A percentile compares a stretch with the other conserved stretches of the same genome.
Evolutionary conservation across 92 coral and sea anemone genomes (phyloP).

Genomic region (Heteractis magnifica): DNA sequence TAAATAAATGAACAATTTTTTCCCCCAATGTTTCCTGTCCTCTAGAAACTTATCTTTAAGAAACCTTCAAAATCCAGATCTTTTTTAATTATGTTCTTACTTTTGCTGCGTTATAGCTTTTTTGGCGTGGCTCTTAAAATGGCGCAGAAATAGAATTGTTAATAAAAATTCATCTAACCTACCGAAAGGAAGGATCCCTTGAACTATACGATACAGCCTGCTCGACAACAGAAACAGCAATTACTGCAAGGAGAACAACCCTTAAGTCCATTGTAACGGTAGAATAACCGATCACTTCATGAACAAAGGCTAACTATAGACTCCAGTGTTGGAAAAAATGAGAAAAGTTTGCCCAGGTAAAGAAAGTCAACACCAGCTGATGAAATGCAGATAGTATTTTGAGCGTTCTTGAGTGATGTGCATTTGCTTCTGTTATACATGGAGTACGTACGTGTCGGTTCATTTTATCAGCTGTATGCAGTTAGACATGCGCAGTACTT

Average conservation of each 20-base stretch:
- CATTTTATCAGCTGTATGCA: too few relatives aligned
- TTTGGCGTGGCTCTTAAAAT: background rate
- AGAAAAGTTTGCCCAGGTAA: background rate
- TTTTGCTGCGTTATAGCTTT: too few relatives aligned
- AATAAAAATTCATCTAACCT: background rate
- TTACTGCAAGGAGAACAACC: background rate
- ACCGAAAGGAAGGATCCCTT: background rate
- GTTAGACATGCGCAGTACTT: too few relatives aligned
- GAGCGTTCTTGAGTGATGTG: too few relatives aligned
- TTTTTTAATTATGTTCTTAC: too few relatives aligned
- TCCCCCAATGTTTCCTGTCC: too few relatives aligned
- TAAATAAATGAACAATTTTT: background rate
- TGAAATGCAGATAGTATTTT: background rate
- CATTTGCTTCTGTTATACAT: too few relatives aligned
- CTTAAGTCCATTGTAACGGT: background rate
- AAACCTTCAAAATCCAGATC: too few relatives aligned
- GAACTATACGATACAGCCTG: background rate
- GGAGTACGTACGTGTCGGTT: too few relatives aligned
- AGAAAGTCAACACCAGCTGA: background rate
- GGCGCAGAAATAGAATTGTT: background rate
- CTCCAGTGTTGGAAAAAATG: background rate
- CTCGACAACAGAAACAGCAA: background rate
- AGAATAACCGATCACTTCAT: background rate
- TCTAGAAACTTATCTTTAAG: too few relatives aligned
- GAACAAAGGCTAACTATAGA: background rate